Conservation (phyloP, 2,113 vertebrate species). For the Eulemur macaco region DNA sequence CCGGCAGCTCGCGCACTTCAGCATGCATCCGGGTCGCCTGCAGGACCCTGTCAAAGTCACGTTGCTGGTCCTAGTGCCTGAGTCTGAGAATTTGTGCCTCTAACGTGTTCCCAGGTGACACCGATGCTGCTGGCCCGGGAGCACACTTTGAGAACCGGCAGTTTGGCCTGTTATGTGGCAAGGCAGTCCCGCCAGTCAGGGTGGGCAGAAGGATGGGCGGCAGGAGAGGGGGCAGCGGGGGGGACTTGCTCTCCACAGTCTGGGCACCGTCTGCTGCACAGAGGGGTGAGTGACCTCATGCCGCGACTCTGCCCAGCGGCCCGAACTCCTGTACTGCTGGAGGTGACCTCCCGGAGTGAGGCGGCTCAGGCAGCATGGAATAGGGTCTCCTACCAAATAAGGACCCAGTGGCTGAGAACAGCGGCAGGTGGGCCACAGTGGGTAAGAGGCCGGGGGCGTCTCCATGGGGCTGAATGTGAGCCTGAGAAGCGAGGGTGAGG, state of each 20-base stretch:
- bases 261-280: neutral
- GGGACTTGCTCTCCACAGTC: neutral
- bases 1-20: neutral
- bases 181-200: neutral
- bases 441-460: rapidly evolving
- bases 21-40: rapidly evolving
- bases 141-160: neutral
- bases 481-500: neutral
- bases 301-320: neutral
- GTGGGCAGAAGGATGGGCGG: too few relatives aligned
- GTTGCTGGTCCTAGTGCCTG: rapidly evolving
- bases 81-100: neutral
- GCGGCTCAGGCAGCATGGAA: neutral
- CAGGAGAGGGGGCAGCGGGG: neutral
- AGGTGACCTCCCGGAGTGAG: neutral
- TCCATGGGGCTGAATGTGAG: neutral
- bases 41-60: rapidly evolving
- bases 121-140: neutral
- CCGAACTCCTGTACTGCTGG: neutral
- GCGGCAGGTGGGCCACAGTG: neutral
- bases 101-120: neutral
- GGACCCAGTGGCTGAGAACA: neutral
- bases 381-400: neutral
- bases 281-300: neutral
- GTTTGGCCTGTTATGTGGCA: rapidly evolving